Conservation (phyloP, 2,888 invertebrate species). For the Caenorhabditis parvicauda region DNA sequence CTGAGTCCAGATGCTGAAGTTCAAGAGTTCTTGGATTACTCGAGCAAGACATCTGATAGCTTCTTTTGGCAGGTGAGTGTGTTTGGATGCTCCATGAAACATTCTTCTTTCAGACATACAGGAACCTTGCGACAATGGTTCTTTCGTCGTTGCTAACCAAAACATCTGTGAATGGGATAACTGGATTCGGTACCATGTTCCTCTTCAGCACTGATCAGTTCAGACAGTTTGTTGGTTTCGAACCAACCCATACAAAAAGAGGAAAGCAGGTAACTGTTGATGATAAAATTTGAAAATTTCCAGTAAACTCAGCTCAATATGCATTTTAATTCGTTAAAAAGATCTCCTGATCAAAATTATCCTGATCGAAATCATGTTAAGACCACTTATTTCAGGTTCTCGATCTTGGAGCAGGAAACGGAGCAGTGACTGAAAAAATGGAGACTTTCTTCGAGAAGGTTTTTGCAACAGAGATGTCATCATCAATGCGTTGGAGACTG, state of each 20-base stretch:
- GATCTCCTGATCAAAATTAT: too few species aligned
- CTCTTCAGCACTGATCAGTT: constrained; percentile 84
- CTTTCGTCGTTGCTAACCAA: constrained; percentile 86
- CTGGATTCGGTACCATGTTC: constrained; percentile 82
- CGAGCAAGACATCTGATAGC: constrained; percentile 27
- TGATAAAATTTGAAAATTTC: neutral
- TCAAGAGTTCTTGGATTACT: constrained; percentile 40
- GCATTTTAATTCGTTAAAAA: too few species aligned
- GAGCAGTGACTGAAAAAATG: constrained; percentile 82
- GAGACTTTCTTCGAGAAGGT: constrained; percentile 73
- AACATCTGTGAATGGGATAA: constrained; percentile 88
- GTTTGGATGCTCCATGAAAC: neutral
- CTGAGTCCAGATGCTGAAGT: constrained; percentile 27
- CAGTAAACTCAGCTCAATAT: neutral
- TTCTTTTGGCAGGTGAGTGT: constrained; percentile 39
- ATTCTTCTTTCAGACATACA: constrained; percentile 78
- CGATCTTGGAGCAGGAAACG: constrained; percentile 94
- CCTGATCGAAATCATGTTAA: too few species aligned
- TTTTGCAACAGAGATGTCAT: constrained; percentile 87
- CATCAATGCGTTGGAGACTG: constrained; percentile 78
- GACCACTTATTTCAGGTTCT: constrained; percentile 68
- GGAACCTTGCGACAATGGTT: constrained; percentile 80
- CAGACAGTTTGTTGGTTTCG: constrained; percentile 68
- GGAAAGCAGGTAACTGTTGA: constrained; percentile 38
- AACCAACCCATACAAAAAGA: constrained; percentile 32